phyloP scores from a whole-genome alignment of 2,888 invertebrate species.

The Tetragnatha montana region DNA sequence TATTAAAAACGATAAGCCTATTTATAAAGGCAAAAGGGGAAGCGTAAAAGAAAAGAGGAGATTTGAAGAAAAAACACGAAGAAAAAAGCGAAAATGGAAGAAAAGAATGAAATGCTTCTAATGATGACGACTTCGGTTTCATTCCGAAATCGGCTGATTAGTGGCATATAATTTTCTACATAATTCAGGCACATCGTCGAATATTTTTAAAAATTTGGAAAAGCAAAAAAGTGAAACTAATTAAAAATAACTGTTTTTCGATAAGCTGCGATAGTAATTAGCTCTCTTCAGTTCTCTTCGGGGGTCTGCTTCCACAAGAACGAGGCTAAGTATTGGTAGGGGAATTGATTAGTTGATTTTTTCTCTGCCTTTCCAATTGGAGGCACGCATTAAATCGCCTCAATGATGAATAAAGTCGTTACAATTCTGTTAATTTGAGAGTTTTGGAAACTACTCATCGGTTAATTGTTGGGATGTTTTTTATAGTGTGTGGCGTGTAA shows the following conservation, averaged over 20 bases:
- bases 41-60: neutral
- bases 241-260: conserved; percentile 50
- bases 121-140: conserved; percentile 28
- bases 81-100: neutral
- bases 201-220: conserved; percentile 28
- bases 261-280: conserved; percentile 10
- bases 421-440: neutral
- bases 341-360: neutral
- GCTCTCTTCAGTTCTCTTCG: conserved; percentile 4
- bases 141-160: conserved; percentile 22
- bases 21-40: neutral
- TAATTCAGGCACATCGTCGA: conserved; percentile 10
- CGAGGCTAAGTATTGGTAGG: neutral
- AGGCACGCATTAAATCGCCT: neutral
- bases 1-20: neutral
- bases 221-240: conserved; percentile 40
- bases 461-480: neutral
- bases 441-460: neutral
- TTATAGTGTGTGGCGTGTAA: no score
- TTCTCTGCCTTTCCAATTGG: neutral
- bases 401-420: neutral
- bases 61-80: neutral
- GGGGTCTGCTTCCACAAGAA: neutral
- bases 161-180: conserved; percentile 35
- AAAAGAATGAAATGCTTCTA: neutral